Evolutionary conservation across 2,113 vertebrate genomes (phyloP).

Genomic region (Xerus inauris): DNA sequence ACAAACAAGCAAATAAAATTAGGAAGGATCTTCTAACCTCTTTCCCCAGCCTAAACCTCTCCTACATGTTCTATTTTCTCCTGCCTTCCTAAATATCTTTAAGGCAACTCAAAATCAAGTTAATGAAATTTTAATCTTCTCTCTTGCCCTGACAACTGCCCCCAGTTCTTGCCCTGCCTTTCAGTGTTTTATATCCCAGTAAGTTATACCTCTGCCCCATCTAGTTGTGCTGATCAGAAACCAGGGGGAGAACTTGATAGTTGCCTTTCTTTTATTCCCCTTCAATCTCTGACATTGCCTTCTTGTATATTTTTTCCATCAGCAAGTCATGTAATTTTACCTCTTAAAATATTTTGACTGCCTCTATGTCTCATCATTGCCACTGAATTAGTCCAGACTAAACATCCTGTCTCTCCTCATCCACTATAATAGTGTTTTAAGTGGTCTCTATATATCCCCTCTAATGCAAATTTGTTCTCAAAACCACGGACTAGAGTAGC

Average conservation of each 20-base stretch:
- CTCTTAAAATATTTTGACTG: neutral
- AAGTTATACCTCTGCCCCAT: neutral
- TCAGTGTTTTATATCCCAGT: neutral
- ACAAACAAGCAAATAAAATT: too few relatives aligned
- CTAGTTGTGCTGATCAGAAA: constrained; percentile 2
- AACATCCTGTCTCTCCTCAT: neutral
- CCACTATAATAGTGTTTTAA: neutral
- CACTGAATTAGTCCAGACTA: neutral
- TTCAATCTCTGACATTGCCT: neutral
- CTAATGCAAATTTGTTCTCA: neutral
- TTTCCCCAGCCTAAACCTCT: neutral
- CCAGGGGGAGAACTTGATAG: neutral
- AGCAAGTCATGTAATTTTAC: neutral
- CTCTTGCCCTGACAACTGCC: neutral
- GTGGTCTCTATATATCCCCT: neutral
- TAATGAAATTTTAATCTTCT: neutral
- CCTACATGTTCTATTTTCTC: neutral
- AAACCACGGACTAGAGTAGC: neutral
- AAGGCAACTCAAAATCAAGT: neutral
- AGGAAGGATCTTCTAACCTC: neutral
- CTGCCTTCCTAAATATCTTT: neutral
- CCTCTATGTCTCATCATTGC: neutral
- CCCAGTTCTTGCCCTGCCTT: neutral
- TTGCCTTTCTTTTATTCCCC: neutral
- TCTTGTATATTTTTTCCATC: neutral